Conservation (phyloP, 2,888 invertebrate genomes). For the Chalcosyrphus nemorum region DNA sequence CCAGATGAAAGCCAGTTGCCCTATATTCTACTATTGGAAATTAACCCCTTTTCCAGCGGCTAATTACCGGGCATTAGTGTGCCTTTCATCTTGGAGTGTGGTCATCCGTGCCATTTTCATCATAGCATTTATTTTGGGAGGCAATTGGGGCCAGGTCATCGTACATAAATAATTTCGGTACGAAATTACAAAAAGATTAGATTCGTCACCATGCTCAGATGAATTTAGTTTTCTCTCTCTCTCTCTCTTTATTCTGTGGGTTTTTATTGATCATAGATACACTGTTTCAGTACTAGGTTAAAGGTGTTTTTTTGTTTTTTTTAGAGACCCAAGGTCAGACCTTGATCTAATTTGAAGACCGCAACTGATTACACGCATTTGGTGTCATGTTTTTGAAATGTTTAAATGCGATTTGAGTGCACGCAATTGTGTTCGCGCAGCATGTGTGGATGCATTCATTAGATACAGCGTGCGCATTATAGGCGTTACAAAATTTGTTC, state of each 20-base stretch:
- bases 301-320: too few species aligned
- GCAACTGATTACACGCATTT: constrained; percentile 18
- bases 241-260: too few species aligned
- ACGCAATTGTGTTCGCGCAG: constrained; percentile 17
- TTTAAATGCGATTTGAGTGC: background rate
- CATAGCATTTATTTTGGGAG: background rate
- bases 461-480: background rate
- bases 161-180: background rate
- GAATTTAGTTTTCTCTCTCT: too few species aligned
- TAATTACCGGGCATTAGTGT: background rate
- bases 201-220: background rate
- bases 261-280: constrained; percentile 15
- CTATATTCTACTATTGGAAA: background rate
- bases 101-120: constrained; percentile 8
- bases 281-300: background rate
- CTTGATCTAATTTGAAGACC: constrained; percentile 30
- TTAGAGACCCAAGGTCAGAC: constrained; percentile 41
- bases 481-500: background rate
- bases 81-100: constrained; percentile 12
- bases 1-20: background rate
- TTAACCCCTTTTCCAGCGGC: constrained; percentile 8
- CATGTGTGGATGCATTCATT: background rate
- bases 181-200: background rate
- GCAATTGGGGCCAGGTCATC: constrained; percentile 25
- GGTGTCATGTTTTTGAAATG: constrained; percentile 29